Conservation (phyloP, 2,113 vertebrate species). For the Alosa alosa region DNA sequence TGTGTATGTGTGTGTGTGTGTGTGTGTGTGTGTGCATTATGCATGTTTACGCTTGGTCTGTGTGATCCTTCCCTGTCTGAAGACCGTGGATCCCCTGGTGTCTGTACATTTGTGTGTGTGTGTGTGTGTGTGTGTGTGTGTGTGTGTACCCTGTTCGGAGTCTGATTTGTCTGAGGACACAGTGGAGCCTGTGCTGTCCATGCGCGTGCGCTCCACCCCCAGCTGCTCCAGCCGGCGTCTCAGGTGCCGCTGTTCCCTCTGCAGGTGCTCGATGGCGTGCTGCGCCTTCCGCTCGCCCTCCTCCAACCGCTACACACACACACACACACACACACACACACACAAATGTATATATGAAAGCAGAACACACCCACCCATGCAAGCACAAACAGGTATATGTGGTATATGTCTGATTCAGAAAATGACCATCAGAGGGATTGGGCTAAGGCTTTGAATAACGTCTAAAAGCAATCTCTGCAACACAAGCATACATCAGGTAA, state of each 20-base stretch:
- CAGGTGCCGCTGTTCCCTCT: slow-evolving; percentile 88
- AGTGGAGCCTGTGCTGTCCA: slow-evolving; percentile 85
- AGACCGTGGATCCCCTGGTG: neutral
- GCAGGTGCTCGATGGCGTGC: slow-evolving; percentile 90
- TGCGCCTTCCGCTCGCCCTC: slow-evolving; percentile 84
- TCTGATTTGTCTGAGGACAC: slow-evolving; percentile 84
- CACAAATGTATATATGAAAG: neutral
- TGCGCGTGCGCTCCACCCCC: slow-evolving; percentile 84
- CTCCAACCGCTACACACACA: slow-evolving; percentile 80
- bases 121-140: neutral
- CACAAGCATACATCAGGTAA: neutral
- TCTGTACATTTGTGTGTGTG: neutral
- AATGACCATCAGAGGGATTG: neutral
- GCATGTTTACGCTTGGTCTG: neutral
- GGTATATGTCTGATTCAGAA: neutral
- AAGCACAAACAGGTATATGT: neutral
- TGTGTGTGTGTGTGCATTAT: neutral
- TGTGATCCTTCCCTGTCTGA: neutral
- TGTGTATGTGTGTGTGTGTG: neutral
- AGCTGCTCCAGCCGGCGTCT: slow-evolving; percentile 90
- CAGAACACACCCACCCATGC: neutral
- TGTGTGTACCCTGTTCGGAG: slow-evolving; percentile 69
- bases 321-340: slow-evolving; percentile 29
- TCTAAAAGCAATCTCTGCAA: neutral
- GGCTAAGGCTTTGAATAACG: neutral